phyloP scores from a whole-genome alignment of 2,888 invertebrate species.

The Pachymerium ferrugineum region DNA sequence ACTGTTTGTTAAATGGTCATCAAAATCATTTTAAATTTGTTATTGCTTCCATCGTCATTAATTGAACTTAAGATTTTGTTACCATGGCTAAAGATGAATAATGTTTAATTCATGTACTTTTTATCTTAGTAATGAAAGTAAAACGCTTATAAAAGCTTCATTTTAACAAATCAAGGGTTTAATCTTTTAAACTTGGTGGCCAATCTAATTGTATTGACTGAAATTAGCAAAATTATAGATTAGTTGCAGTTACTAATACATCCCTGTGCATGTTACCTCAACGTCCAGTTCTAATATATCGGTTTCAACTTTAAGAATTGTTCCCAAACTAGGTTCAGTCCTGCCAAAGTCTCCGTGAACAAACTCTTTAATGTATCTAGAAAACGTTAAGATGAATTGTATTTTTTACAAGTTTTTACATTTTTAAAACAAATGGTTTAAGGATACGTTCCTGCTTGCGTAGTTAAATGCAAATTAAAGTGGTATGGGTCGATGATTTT shows the following conservation, averaged over 20 bases:
- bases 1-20: too few species aligned
- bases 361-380: constrained; percentile 87
- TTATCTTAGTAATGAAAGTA: too few species aligned
- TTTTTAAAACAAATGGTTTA: constrained; percentile 33
- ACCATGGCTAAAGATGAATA: too few species aligned
- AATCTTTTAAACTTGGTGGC: constrained; percentile 52
- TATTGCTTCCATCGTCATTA: too few species aligned
- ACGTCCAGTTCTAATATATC: constrained; percentile 94
- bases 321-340: constrained; percentile 68
- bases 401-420: background rate
- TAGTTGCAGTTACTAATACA: background rate
- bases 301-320: constrained; percentile 61
- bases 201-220: constrained; percentile 64
- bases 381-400: background rate
- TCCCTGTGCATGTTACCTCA: constrained; percentile 45
- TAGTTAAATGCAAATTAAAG: constrained; percentile 63
- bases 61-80: too few species aligned
- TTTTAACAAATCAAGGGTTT: background rate
- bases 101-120: too few species aligned
- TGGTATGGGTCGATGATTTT: constrained; percentile 49
- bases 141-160: too few species aligned
- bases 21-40: too few species aligned
- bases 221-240: constrained; percentile 25
- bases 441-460: constrained; percentile 76
- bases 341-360: constrained; percentile 93